Base-by-base conservation (phyloP, 2,113 vertebrate genomes). In the Oreochromis spilurus region DNA sequence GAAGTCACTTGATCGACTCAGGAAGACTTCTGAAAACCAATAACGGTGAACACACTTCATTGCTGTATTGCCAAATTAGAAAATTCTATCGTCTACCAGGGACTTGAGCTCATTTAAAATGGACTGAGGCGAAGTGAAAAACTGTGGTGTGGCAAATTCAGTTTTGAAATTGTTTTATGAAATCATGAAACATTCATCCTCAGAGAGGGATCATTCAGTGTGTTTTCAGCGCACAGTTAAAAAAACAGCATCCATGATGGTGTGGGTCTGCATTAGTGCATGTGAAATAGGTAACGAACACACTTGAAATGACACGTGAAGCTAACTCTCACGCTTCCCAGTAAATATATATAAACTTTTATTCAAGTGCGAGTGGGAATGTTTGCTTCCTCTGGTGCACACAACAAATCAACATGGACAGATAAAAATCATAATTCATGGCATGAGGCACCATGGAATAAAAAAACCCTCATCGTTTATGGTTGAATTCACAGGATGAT, bases 401-500 rank as follows among this genome's bases (percentile, higher is more conserved):
- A 31, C 5, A 75, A 29, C 24, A 75, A 75, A 75, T 77, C 17
- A 77, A 5, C 29, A 52, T 5, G 72, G 26, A 77, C 26, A 34
- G 72, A 77, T 50, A 48, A 77, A 52, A 77, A 77, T 77, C 26
- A 52, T 50, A 77, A 77, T 77, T 77, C 45, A 77, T 52, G 26
- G 72, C 45, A 77, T 34, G 45, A 77, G 45, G 26, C 72, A 52
- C 16, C 45, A 52, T 50, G 45, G 60, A 34, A 67, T 67, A 21
- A 65, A 38, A 65, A 77, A 13, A 5, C 11, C 17, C 10, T 84
- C 11, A 86, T 90, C 80, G 43, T 87, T 89, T 83, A 89, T 5
- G 19, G 82, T 60, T 89, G 86, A 36, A 43, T 92, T 83, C 86
- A 84, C 48, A 72, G 16, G 77, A 57, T 84, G 84, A 83, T 79